A percentile compares a stretch with the other conserved stretches of the same genome.
Conservation (phyloP, 2,888 invertebrate genomes). For the Laspeyria flexula region DNA sequence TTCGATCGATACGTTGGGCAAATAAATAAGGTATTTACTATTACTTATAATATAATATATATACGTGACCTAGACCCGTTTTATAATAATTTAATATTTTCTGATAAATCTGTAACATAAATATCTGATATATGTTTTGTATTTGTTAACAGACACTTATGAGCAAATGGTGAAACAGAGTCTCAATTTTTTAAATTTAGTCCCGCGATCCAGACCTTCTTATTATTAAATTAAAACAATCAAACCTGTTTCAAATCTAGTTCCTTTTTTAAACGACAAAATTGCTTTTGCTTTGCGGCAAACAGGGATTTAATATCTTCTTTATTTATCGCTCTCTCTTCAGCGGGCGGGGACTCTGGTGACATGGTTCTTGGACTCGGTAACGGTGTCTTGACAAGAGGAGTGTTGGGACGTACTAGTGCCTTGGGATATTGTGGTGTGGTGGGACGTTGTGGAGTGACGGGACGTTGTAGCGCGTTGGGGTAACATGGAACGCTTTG, state of each 20-base stretch:
- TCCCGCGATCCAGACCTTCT: too few species aligned
- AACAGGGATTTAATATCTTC: slow-evolving; percentile 61
- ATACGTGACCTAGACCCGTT: too few species aligned
- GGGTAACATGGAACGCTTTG: slow-evolving; percentile 44
- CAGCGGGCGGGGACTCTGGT: slow-evolving; percentile 24
- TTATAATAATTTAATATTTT: too few species aligned
- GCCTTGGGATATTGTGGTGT: slow-evolving; percentile 69
- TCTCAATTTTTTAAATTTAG: too few species aligned
- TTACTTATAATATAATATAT: too few species aligned
- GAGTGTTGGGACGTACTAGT: slow-evolving; percentile 46
- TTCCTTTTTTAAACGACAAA: slow-evolving; percentile 72
- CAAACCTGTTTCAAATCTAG: slow-evolving; percentile 82
- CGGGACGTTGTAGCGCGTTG: slow-evolving; percentile 68
- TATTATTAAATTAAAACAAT: too few species aligned
- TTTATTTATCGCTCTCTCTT: slow-evolving; percentile 38
- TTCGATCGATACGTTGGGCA: too few species aligned
- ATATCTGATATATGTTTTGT: too few species aligned
- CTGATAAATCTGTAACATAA: too few species aligned
- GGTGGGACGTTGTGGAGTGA: slow-evolving; percentile 60
- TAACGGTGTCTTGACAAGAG: slow-evolving; percentile 33
- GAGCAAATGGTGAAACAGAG: too few species aligned
- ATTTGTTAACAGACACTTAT: too few species aligned
- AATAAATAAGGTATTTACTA: too few species aligned
- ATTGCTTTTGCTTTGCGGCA: slow-evolving; percentile 62
- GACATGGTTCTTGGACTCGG: slow-evolving; percentile 24